Conservation (phyloP, 2,113 vertebrate species). For the Oreochromis niloticus region DNA sequence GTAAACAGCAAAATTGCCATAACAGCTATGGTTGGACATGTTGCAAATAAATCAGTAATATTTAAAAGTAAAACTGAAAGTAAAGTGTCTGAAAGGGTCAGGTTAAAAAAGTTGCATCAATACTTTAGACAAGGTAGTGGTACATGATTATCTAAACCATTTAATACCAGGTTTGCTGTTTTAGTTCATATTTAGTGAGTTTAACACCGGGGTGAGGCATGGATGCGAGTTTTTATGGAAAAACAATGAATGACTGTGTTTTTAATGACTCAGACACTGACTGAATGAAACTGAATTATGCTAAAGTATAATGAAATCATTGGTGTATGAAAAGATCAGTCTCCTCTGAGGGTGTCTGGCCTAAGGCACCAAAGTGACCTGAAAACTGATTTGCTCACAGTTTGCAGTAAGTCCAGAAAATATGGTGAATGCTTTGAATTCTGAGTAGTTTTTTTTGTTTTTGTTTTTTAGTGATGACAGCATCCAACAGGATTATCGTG, state of each 20-base stretch:
- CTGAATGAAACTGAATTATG: background rate
- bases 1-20: background rate
- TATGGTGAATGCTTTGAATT: background rate
- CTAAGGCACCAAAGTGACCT: background rate
- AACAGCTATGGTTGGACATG: background rate
- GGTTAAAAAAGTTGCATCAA: background rate
- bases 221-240: fast-evolving
- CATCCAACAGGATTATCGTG: background rate
- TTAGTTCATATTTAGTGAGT: background rate
- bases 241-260: background rate
- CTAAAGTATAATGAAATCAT: background rate
- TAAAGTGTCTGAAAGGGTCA: background rate
- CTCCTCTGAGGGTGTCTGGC: background rate
- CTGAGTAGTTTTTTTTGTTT: background rate
- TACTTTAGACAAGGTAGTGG: background rate
- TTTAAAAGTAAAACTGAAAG: background rate
- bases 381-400: background rate
- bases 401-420: background rate
- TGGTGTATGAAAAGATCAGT: background rate
- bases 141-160: background rate
- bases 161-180: background rate
- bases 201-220: background rate
- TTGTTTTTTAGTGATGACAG: background rate
- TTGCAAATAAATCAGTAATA: background rate
- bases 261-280: background rate